Base-by-base conservation (phyloP, 2,888 invertebrate genomes). In the Euzophera pinguis region DNA sequence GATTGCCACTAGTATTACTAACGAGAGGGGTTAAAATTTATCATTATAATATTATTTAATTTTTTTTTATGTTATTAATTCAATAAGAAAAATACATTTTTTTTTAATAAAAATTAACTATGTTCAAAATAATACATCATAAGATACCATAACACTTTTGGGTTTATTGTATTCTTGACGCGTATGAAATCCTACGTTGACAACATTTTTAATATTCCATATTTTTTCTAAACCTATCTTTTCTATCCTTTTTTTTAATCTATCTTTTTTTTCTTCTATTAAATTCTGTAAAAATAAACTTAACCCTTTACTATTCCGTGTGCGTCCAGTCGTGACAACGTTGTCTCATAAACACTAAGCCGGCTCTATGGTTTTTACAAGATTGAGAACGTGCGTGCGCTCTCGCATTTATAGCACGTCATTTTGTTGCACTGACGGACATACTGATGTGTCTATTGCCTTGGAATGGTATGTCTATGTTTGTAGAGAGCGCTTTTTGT, bases 361-460 rank as follows among this genome's bases (percentile, higher is more conserved):
- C 1, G 45, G 10, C 16, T 45, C 32, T 45, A 45, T 45, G 45
- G 45, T 45, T 45, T 32, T 32, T 45, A 45, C 45, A 34, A 45
- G 45, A 45, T 32, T 32, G 45, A 45, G 16, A 32, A 32, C 45
- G 32, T 45, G 45, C 45, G 45, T 45, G 45, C 32, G 32, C 12
- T 32, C 32, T 9, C 45, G 45, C 45, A 45, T 45, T 45, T 45
- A 45, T 45, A 45, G 29, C 45, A 45, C 45, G 6, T 45, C 45
- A 45, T 45, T 45, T 10, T 10, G 29, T 34, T 32, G 45, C 45
- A n/a, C 9, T 16, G 45, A 1, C 32, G 45, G 45, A 34, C 34
- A 34, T 45, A 13, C 34, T 45, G 45, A 45, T 45, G 45, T 45
- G 32, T 45, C 45, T 45, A 45, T 45, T 16, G 16, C 45, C 45